Conservation (phyloP, 2,888 invertebrate genomes). For the Beris chalybata region DNA sequence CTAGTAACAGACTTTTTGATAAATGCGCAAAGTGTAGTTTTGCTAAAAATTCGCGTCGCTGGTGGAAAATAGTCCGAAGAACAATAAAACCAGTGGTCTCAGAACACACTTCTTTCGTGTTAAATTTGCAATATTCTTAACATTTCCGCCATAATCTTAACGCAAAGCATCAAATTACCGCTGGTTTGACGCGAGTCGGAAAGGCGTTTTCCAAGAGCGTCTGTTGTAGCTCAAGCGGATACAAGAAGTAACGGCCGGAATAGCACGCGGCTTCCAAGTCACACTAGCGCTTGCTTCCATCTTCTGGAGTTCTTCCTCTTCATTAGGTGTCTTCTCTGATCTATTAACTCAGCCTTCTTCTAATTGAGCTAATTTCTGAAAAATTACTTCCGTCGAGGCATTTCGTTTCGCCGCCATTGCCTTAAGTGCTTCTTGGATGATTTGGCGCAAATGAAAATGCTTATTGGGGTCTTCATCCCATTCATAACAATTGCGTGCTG, state of each 20-base stretch:
- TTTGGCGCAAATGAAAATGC: conserved; percentile 30
- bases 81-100: too few species aligned
- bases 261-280: conserved; percentile 27
- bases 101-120: not conserved
- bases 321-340: conserved; percentile 27
- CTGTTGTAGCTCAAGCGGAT: conserved; percentile 11
- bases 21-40: too few species aligned
- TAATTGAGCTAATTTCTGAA: conserved; percentile 33
- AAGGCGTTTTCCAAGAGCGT: too few species aligned
- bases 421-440: conserved; percentile 27
- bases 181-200: too few species aligned
- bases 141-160: too few species aligned
- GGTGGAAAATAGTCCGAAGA: too few species aligned
- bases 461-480: conserved; percentile 23
- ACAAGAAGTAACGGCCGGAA: conserved; percentile 25
- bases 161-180: too few species aligned
- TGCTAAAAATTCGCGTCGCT: too few species aligned
- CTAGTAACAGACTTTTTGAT: too few species aligned
- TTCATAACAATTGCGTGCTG: conserved; percentile 11
- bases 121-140: not conserved
- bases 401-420: conserved; percentile 16
- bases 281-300: not conserved
- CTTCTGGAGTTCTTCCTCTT: not conserved
- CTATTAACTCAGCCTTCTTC: conserved; percentile 11
- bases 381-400: conserved; percentile 31